Evolutionary conservation across 1,140 invertebrate genomes (phyloP).

Genomic region (Saccostrea echinata): DNA sequence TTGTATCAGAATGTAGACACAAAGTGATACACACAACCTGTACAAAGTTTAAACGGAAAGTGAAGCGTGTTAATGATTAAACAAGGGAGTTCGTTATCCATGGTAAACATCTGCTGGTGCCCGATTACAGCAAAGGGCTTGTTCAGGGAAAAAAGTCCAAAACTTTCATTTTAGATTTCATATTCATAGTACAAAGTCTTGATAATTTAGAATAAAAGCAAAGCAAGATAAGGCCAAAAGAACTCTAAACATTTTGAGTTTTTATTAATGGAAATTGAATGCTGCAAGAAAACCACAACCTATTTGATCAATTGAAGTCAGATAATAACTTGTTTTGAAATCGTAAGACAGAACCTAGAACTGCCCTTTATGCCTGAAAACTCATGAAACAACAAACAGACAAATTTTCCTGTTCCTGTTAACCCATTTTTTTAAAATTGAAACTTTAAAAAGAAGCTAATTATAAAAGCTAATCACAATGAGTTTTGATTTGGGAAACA

Average conservation of each 20-base stretch:
- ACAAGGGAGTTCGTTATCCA: not conserved
- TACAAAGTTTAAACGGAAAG: slow-evolving; percentile 17
- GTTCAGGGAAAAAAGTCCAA: not conserved
- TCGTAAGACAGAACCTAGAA: not conserved
- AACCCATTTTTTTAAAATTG: not conserved
- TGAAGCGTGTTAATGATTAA: not conserved
- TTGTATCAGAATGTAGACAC: not conserved
- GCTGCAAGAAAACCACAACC: too few relatives aligned
- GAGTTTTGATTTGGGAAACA: not conserved
- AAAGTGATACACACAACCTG: not conserved
- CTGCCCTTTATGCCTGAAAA: not conserved
- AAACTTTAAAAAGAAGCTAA: not conserved
- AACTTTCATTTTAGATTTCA: not conserved
- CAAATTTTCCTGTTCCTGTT: not conserved
- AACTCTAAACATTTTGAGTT: too few relatives aligned
- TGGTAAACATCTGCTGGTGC: not conserved
- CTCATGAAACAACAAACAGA: not conserved
- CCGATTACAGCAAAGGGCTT: not conserved
- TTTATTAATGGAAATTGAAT: too few relatives aligned
- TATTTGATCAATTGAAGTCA: not conserved
- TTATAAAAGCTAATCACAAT: not conserved
- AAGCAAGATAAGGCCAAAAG: not conserved
- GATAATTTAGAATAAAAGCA: not conserved
- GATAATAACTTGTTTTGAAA: not conserved
- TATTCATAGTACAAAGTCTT: not conserved